Conservation (phyloP, 2,113 vertebrate species). For the Leucopsar rothschildi region DNA sequence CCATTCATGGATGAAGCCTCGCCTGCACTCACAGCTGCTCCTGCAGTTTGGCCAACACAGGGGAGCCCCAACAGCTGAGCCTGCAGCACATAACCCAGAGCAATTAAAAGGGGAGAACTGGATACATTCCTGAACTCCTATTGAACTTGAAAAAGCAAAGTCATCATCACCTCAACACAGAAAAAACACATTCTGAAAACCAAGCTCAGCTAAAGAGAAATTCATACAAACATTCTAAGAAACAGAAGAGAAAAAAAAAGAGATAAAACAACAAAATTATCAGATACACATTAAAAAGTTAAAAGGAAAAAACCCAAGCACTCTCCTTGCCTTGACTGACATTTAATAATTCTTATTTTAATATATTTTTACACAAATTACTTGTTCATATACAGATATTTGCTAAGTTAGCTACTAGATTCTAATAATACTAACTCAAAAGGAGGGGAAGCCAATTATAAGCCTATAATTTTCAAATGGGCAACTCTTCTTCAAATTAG, state of each 20-base stretch:
- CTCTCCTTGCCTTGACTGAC: not conserved
- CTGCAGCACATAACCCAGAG: not conserved
- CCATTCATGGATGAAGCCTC: not conserved
- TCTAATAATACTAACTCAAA: not conserved
- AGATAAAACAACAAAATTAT: not conserved
- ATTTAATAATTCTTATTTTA: not conserved
- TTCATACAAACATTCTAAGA: not conserved
- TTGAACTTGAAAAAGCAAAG: not conserved
- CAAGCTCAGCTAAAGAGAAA: not conserved
- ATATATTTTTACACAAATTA: not conserved
- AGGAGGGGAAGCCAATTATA: not conserved
- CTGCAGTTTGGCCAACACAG: not conserved
- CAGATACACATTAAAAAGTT: not conserved
- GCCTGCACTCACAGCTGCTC: not conserved
- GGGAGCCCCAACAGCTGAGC: not conserved
- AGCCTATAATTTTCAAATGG: not conserved
- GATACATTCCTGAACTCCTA: not conserved
- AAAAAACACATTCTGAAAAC: not conserved
- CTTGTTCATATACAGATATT: not conserved
- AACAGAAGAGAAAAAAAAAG: not conserved
- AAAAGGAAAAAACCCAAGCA: not conserved
- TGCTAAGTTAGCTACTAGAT: not conserved
- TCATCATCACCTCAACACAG: no score
- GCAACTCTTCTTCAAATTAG: not conserved
- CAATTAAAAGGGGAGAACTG: not conserved